phyloP scores from a whole-genome alignment of 2,797 vertebrate species.

The Falco naumanni region DNA sequence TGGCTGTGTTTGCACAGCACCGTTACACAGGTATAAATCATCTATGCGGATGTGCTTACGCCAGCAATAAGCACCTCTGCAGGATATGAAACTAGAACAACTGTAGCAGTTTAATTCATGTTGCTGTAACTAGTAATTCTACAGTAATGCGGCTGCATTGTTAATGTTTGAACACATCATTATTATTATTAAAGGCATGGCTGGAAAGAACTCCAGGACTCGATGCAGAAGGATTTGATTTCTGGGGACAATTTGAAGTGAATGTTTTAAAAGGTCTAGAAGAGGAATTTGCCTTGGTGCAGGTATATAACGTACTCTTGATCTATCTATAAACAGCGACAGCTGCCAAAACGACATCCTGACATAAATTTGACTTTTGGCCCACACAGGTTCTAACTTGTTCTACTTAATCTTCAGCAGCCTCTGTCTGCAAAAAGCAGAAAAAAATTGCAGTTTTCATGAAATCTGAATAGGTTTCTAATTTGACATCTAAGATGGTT shows the following conservation, averaged over 20 bases:
- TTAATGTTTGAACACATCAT: not conserved
- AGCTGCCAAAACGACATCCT: not conserved
- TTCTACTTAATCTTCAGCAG: not conserved
- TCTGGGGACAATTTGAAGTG: conserved; percentile 91
- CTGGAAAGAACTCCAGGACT: conserved; percentile 97
- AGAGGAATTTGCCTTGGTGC: conserved; percentile 82
- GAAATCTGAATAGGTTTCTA: not conserved
- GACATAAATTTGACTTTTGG: not conserved
- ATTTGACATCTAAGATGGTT: not conserved
- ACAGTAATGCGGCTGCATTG: not conserved
- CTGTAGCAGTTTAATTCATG: not conserved
- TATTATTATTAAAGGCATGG: conserved; percentile 86
- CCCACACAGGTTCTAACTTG: not conserved
- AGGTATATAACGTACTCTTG: conserved; percentile 78
- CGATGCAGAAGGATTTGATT: conserved; percentile 90
- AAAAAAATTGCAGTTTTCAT: not conserved
- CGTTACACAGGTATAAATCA: not conserved
- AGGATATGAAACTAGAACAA: not conserved
- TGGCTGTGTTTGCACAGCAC: not conserved
- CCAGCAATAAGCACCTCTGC: not conserved
- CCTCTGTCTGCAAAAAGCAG: not conserved
- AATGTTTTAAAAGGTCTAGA: conserved; percentile 88
- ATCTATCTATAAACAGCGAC: not conserved
- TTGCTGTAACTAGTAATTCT: not conserved
- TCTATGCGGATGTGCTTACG: not conserved